Base-by-base conservation (phyloP, 2,888 invertebrate species). In the Latrodectus elegans region DNA sequence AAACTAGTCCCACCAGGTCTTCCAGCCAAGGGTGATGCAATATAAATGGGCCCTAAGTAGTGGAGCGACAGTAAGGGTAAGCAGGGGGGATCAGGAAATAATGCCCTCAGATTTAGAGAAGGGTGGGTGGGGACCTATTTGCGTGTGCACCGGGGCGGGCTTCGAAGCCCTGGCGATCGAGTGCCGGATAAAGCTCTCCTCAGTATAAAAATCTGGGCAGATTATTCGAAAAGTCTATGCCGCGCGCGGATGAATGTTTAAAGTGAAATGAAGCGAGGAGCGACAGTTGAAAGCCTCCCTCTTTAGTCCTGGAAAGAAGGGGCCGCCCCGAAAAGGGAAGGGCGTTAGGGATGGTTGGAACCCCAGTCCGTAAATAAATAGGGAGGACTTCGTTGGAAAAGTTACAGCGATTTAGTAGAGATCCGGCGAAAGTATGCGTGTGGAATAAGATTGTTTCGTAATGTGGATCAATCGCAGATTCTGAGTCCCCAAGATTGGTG, bases 211-310 rank as follows among this genome's bases (percentile, higher is more conserved):
- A 60, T 60, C 60, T 38, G 60, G n/a, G n/a, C 60, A 60, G 14
- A 60, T 60, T n/a, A 60, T 60, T 60, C 60, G 60, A 60, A 60
- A 60, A 60, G 60, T 60, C 60, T 60, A 60, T 12, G 12, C 12
- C 60, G 14, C 60, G 38, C 38, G 38, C n/a, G 60, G 60, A 60
- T 60, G 60, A 60, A 60, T 60, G 60, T 60, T 60, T 60, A 60
- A 60, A 60, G 60, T 60, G 60, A 60, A 60, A 60, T 60, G 14
- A n/a, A 60, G 60, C 60, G 60, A 15, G n/a, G 14, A 60, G 60
- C 60, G 60, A 60, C 60, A 60, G 60, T 60, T 60, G 60, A 60
- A 60, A 60, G 60, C 60, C 60, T n/a, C n/a, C n/a, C 60, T 60
- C n/a, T 60, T 12, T 38, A 38, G 38, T 38, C 38, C 38, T 38